These are phyloP conservation scores for Drosophila parabipectinata DNA, from an alignment of 1,140 invertebrate species.

Conservation along the genomic window DNA sequence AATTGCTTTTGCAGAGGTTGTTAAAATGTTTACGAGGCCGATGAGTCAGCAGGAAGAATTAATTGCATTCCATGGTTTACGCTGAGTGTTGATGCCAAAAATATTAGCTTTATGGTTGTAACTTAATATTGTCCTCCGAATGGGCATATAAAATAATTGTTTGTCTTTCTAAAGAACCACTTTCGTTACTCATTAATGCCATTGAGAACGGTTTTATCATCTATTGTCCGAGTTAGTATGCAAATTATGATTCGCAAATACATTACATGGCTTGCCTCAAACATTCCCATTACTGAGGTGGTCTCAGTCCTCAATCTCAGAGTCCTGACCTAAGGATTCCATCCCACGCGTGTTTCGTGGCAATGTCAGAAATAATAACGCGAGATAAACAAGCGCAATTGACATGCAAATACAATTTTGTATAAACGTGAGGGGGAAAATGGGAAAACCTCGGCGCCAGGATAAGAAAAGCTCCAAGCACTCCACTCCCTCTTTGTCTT, in stretches of 20 bases:
- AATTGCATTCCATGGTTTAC: slow-evolving; percentile 6
- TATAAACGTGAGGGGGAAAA: slow-evolving; percentile 23
- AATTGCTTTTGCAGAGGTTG: slow-evolving; percentile 35
- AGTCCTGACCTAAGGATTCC: slow-evolving; percentile 27
- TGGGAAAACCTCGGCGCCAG: slow-evolving; percentile 50
- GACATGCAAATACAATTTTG: slow-evolving; percentile 80
- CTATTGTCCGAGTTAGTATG: slow-evolving; percentile 39
- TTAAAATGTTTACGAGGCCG: slow-evolving; percentile 24
- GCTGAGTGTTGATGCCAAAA: neutral
- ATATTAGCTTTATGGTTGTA: too few species aligned
- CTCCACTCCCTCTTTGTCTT: slow-evolving; percentile 1
- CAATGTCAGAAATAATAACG: slow-evolving; percentile 76
- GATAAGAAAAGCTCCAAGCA: slow-evolving; percentile 11
- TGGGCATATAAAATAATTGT: neutral
- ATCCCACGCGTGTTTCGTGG: slow-evolving; percentile 44
- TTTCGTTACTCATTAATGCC: slow-evolving; percentile 25
- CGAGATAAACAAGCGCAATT: slow-evolving; percentile 79
- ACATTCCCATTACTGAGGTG: slow-evolving; percentile 51
- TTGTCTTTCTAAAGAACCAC: neutral
- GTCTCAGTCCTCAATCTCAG: slow-evolving; percentile 23
- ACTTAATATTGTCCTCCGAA: too few species aligned
- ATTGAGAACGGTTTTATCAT: neutral
- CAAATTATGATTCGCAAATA: slow-evolving; percentile 65
- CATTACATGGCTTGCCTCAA: slow-evolving; percentile 56
- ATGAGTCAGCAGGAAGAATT: slow-evolving; percentile 23